Evolutionary conservation across 2,113 vertebrate species (phyloP).

Genomic region (Cololabis saira): DNA sequence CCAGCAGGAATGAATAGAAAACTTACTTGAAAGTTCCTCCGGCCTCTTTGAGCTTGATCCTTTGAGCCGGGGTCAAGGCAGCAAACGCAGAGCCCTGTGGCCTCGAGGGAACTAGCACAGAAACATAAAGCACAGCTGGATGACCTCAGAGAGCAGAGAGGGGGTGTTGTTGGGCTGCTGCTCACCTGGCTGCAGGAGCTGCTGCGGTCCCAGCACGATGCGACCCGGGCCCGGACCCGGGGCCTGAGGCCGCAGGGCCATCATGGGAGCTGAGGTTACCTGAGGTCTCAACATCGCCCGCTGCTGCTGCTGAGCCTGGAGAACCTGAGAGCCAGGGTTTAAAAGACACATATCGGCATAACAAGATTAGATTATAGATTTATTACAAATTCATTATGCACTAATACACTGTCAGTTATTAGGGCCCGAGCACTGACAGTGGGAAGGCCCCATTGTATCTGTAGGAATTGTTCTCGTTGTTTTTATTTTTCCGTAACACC

Average conservation of each 20-base stretch:
- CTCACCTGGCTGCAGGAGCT: slow-evolving; percentile 90
- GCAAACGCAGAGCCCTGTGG: slow-evolving; percentile 80
- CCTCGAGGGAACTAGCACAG: slow-evolving; percentile 85
- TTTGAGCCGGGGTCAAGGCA: slow-evolving; percentile 86
- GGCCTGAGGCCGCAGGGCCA: slow-evolving; percentile 87
- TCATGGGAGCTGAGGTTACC: slow-evolving; percentile 90
- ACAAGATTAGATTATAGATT: not conserved
- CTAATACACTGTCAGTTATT: not conserved
- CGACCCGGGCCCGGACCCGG: slow-evolving; percentile 89
- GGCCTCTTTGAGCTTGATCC: slow-evolving; percentile 91
- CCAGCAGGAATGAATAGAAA: not conserved
- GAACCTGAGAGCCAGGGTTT: slow-evolving; percentile 68
- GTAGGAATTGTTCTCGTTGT: no score
- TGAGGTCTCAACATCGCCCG: slow-evolving; percentile 90
- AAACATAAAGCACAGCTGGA: not conserved
- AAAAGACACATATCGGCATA: not conserved
- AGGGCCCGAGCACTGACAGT: no score
- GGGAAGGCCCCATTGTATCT: no score
- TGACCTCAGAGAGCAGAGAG: not conserved
- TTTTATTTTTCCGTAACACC: no score
- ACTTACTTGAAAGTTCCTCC: slow-evolving; percentile 93
- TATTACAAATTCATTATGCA: not conserved
- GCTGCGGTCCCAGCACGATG: slow-evolving; percentile 89
- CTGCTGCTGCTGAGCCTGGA: slow-evolving; percentile 90
- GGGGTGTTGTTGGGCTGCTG: not conserved